Evolutionary conservation across 1,140 invertebrate species (phyloP).

Genomic region (Drosophila hydei): DNA sequence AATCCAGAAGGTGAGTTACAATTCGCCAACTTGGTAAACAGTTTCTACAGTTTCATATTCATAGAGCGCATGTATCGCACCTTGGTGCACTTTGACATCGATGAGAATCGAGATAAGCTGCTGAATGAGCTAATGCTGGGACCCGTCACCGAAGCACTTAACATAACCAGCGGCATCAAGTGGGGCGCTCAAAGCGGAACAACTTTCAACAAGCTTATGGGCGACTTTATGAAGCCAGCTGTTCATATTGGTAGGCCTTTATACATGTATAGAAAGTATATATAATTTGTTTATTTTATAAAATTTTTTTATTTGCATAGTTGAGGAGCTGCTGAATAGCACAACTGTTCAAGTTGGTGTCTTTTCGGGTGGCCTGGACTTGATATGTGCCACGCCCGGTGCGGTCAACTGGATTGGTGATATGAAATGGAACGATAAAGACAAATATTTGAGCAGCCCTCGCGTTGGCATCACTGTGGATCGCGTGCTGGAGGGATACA

Average conservation of each 20-base stretch:
- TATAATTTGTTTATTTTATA: not conserved
- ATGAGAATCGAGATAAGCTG: conserved; percentile 69
- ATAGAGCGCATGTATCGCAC: conserved; percentile 76
- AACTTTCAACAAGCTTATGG: conserved; percentile 87
- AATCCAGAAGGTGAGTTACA: conserved; percentile 42
- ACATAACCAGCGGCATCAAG: conserved; percentile 86
- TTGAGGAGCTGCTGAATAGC: conserved; percentile 88
- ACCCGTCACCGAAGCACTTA: conserved; percentile 87
- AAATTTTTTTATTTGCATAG: conserved; percentile 82
- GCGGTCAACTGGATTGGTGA: conserved; percentile 88
- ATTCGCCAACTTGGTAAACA: not conserved
- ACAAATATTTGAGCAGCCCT: conserved; percentile 85
- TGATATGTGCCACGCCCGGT: conserved; percentile 90
- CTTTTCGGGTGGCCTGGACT: conserved; percentile 86
- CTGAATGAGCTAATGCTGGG: conserved; percentile 89
- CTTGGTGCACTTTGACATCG: conserved; percentile 75
- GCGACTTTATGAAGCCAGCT: conserved; percentile 94
- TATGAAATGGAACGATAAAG: conserved; percentile 87
- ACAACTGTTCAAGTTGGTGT: conserved; percentile 84
- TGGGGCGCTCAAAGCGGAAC: conserved; percentile 87
- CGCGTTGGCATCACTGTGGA: conserved; percentile 86
- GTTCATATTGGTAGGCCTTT: conserved; percentile 86
- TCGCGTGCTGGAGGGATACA: conserved; percentile 87
- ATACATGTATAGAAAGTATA: not conserved
- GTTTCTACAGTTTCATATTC: not conserved